phyloP scores from a whole-genome alignment of 2,113 vertebrate genomes.

The Pteruthius melanotis region DNA sequence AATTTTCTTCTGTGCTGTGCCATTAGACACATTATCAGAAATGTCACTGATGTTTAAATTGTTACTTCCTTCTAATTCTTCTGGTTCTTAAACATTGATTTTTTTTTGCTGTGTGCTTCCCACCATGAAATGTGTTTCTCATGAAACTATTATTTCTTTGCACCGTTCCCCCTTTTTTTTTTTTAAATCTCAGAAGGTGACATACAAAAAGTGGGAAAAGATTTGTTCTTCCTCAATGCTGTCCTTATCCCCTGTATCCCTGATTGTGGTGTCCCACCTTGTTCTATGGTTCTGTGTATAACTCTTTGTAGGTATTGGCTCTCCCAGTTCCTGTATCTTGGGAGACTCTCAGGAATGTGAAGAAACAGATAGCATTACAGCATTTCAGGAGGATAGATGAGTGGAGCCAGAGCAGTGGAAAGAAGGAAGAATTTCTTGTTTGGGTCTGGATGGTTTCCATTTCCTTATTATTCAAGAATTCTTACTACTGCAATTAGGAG shows the following conservation, averaged over 20 bases:
- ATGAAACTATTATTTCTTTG: not conserved
- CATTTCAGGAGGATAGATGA: not conserved
- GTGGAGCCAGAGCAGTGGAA: not conserved
- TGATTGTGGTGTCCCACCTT: not conserved
- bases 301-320: not conserved
- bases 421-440: not conserved
- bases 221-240: not conserved
- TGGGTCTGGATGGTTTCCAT: not conserved
- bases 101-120: not conserved
- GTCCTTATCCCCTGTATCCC: not conserved
- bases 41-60: not conserved
- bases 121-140: not conserved
- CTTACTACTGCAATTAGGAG: not conserved
- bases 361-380: not conserved
- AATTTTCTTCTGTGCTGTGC: not conserved
- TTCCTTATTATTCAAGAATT: not conserved
- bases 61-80: not conserved
- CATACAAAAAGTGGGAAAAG: not conserved
- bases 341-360: accelerated
- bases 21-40: not conserved
- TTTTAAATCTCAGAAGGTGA: not conserved
- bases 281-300: not conserved
- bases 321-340: not conserved
- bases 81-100: not conserved
- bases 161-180: not conserved